phyloP scores from a whole-genome alignment of 2,888 invertebrate genomes.

The Acanthosepion pharaonis region DNA sequence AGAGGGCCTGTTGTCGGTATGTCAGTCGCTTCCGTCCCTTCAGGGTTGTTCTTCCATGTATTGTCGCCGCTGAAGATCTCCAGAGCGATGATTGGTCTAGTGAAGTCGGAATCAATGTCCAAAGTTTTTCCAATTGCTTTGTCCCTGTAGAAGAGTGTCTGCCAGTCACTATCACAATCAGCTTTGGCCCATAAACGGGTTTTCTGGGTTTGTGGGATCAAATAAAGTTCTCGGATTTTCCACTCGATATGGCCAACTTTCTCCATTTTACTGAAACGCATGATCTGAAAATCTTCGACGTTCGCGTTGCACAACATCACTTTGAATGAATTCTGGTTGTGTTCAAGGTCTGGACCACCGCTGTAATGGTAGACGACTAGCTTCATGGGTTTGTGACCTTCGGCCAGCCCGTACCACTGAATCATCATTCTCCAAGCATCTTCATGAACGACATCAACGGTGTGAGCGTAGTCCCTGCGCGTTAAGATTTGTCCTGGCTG shows the following conservation, averaged over 20 bases:
- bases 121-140: slow-evolving; percentile 66
- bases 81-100: slow-evolving; percentile 63
- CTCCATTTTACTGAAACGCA: slow-evolving; percentile 71
- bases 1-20: slow-evolving; percentile 60
- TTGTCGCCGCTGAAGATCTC: slow-evolving; percentile 60
- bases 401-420: slow-evolving; percentile 70
- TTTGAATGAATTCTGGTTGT: slow-evolving; percentile 69
- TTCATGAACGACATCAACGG: slow-evolving; percentile 68
- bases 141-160: slow-evolving; percentile 64
- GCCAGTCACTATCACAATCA: slow-evolving; percentile 68
- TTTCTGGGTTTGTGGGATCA: slow-evolving; percentile 57
- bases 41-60: slow-evolving; percentile 63
- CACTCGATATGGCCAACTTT: slow-evolving; percentile 70
- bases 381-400: slow-evolving; percentile 69
- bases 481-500: slow-evolving; percentile 69
- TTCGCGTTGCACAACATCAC: slow-evolving; percentile 64
- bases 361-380: slow-evolving; percentile 68
- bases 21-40: slow-evolving; percentile 53
- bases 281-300: slow-evolving; percentile 67
- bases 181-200: slow-evolving; percentile 68
- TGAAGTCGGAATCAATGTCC: slow-evolving; percentile 70
- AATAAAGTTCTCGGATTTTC: slow-evolving; percentile 65
- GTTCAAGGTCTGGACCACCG: slow-evolving; percentile 69
- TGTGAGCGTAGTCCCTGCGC: slow-evolving; percentile 67
- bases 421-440: slow-evolving; percentile 68